Percentiles rank a stretch among this genome's conserved stretches.
phyloP scores from a whole-genome alignment of 1,140 invertebrate species.

The Solenopsis fugax region DNA sequence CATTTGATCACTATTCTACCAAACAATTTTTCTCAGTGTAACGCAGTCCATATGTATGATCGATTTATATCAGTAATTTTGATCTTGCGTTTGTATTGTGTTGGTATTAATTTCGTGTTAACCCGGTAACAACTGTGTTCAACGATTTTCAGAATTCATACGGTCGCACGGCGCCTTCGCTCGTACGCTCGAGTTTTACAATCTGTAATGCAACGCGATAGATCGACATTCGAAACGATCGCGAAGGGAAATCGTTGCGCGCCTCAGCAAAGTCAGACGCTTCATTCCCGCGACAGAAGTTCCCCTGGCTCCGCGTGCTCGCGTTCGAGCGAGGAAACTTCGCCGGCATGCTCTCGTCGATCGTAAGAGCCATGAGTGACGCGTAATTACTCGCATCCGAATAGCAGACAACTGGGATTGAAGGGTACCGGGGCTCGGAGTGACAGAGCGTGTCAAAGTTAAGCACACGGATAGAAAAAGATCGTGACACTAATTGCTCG shows the following conservation, averaged over 20 bases:
- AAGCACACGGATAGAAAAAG: slow-evolving; percentile 75
- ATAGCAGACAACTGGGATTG: slow-evolving; percentile 78
- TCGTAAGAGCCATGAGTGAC: slow-evolving; percentile 78
- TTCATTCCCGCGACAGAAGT: slow-evolving; percentile 69
- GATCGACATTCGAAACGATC: slow-evolving; percentile 53
- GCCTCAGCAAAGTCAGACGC: slow-evolving; percentile 42
- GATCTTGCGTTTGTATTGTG: not conserved
- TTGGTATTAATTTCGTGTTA: not conserved
- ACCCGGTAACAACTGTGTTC: too few relatives aligned
- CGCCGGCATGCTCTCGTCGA: slow-evolving; percentile 74
- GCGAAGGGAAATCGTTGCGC: slow-evolving; percentile 44
- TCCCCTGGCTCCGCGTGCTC: slow-evolving; percentile 61
- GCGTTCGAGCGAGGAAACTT: slow-evolving; percentile 71
- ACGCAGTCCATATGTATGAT: not conserved
- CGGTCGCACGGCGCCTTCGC: not conserved
- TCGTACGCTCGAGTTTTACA: not conserved
- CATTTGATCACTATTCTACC: too few relatives aligned
- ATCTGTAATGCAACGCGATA: slow-evolving; percentile 27
- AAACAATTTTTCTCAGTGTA: too few relatives aligned
- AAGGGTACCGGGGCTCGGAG: slow-evolving; percentile 75
- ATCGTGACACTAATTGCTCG: slow-evolving; percentile 78
- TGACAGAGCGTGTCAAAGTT: slow-evolving; percentile 78
- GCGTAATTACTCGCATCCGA: slow-evolving; percentile 79
- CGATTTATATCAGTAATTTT: not conserved
- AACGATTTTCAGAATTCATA: not conserved